Evolutionary conservation across 2,888 invertebrate species (phyloP).

Genomic region (Diogma glabrata): DNA sequence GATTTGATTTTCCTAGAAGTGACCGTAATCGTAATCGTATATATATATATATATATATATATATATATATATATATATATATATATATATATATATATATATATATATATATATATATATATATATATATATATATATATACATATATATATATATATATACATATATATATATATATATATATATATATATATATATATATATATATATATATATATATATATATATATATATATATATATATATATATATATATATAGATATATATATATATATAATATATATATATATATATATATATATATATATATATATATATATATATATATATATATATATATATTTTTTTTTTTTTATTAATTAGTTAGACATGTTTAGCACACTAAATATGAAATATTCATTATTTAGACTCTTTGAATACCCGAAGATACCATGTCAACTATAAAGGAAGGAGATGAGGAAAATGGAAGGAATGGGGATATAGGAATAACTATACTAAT

Average conservation of each 20-base stretch:
- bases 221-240: constrained; percentile 3
- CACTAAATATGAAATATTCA: too few relatives aligned
- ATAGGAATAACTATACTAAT: too few relatives aligned
- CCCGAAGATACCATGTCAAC: too few relatives aligned
- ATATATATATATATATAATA: background rate
- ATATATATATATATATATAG: background rate
- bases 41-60: too few relatives aligned
- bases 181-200: background rate
- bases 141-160: background rate
- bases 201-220: background rate
- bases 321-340: background rate
- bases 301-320: background rate
- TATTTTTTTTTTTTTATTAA: too few relatives aligned
- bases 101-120: constrained; percentile 1
- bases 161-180: constrained; percentile 1
- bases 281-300: background rate
- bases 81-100: constrained; percentile 1
- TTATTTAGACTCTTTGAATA: too few relatives aligned
- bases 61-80: background rate
- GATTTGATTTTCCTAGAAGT: too few relatives aligned
- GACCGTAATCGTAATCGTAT: too few relatives aligned
- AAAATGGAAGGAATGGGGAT: too few relatives aligned
- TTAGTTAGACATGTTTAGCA: too few relatives aligned
- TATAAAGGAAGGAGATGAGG: too few relatives aligned
- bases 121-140: constrained; percentile 3